phyloP scores from a whole-genome alignment of 2,113 vertebrate genomes.

The Daboia siamensis region DNA sequence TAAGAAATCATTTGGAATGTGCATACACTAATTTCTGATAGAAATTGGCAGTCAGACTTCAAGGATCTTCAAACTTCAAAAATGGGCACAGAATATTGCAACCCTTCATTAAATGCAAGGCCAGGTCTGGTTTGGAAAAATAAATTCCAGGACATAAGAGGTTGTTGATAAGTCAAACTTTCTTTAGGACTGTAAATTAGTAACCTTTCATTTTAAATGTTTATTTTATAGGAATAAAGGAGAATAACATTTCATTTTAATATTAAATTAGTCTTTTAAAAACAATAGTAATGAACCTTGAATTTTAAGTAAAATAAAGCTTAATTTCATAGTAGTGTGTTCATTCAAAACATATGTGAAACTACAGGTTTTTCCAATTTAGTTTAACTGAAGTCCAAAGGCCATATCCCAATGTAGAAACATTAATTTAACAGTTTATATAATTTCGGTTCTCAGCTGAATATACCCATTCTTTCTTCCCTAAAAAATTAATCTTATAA shows the following conservation, averaged over 20 bases:
- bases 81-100: conserved; percentile 27
- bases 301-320: not conserved
- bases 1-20: conserved; percentile 40
- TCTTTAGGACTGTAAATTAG: conserved; percentile 37
- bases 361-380: conserved; percentile 11
- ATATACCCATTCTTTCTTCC: not conserved
- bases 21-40: not conserved
- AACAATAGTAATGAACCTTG: not conserved
- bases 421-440: conserved; percentile 10
- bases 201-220: conserved; percentile 42
- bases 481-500: not conserved
- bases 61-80: conserved; percentile 26
- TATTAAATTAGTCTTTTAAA: conserved; percentile 23
- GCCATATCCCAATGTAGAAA: conserved; percentile 8
- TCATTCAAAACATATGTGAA: not conserved
- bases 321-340: conserved; percentile 1
- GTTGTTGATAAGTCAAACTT: not conserved
- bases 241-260: conserved; percentile 26
- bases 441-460: not conserved
- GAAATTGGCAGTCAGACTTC: conserved; percentile 29
- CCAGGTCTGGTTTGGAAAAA: conserved; percentile 42
- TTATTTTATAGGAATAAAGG: conserved; percentile 20
- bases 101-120: conserved; percentile 41
- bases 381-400: not conserved
- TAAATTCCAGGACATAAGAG: conserved; percentile 14